Evolutionary conservation across 2,797 vertebrate genomes (phyloP).

Genomic region (Siniperca obscura): DNA sequence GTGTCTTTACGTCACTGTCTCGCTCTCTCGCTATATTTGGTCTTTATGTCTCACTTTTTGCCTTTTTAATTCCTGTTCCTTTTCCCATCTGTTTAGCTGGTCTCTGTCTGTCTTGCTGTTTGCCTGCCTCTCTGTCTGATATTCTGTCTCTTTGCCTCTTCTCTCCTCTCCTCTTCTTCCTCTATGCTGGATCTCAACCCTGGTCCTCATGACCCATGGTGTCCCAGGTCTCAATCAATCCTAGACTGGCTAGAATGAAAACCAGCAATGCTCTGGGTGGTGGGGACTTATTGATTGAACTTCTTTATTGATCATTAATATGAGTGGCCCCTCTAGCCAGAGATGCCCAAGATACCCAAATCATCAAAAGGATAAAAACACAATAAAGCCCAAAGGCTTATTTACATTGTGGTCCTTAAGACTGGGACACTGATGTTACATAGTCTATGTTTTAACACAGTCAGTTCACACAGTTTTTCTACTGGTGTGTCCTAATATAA

Average conservation of each 20-base stretch:
- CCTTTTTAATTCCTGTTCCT: conserved; percentile 7
- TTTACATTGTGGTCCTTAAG: no score
- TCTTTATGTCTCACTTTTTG: conserved; percentile 27
- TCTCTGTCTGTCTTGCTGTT: neutral
- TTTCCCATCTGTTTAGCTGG: neutral
- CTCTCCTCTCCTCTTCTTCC: neutral
- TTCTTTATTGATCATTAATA: no score
- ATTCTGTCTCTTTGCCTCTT: neutral
- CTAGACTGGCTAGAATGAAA: neutral
- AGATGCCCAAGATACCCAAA: no score
- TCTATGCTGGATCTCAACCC: neutral
- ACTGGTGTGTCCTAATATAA: neutral
- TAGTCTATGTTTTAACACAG: neutral
- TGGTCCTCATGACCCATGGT: neutral
- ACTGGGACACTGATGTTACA: neutral
- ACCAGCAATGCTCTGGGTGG: neutral
- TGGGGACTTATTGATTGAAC: neutral
- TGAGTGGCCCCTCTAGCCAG: no score
- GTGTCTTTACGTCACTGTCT: conserved; percentile 28
- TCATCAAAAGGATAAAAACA: no score
- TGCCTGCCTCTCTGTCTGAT: neutral
- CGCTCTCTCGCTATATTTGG: conserved; percentile 34
- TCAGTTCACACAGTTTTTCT: neutral
- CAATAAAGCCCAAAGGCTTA: no score
- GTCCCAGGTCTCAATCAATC: neutral